Evolutionary conservation across 2,888 invertebrate genomes (phyloP).

Genomic region (Epinotia nisella): DNA sequence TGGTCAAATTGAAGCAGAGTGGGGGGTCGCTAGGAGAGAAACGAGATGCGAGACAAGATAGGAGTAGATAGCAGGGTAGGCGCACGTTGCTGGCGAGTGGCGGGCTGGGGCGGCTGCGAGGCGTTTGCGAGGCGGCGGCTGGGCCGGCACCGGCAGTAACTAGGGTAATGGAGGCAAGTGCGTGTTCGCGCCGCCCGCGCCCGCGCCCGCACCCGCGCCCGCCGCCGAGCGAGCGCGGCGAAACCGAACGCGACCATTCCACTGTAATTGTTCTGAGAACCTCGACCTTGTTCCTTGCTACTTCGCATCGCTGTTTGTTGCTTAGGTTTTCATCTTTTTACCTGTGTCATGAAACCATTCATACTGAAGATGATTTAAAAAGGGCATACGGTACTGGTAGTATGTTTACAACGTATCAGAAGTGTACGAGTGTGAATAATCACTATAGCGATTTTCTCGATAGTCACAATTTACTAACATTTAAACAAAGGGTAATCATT

Average conservation of each 20-base stretch:
- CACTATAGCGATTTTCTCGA: not conserved
- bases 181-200: constrained; percentile 45
- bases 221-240: constrained; percentile 37
- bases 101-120: constrained; percentile 23
- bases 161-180: constrained; percentile 52
- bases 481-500: not conserved
- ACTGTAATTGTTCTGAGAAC: constrained; percentile 68
- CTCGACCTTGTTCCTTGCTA: constrained; percentile 57
- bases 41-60: constrained; percentile 11
- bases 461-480: not conserved
- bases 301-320: constrained; percentile 21
- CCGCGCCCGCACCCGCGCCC: constrained; percentile 11
- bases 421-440: no score
- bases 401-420: not conserved
- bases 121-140: constrained; percentile 26
- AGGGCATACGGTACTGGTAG: not conserved
- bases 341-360: not conserved
- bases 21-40: constrained; percentile 2
- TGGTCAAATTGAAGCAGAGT: constrained; percentile 19
- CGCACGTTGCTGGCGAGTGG: constrained; percentile 48
- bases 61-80: constrained; percentile 46
- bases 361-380: not conserved
- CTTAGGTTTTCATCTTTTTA: constrained; percentile 17
- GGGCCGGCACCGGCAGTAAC: constrained; percentile 44
- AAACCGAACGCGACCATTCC: constrained; percentile 59